Percentiles rank a stretch among this genome's conserved stretches.
Evolutionary conservation across 2,113 vertebrate genomes (phyloP).

Genomic region (Xerus inauris): DNA sequence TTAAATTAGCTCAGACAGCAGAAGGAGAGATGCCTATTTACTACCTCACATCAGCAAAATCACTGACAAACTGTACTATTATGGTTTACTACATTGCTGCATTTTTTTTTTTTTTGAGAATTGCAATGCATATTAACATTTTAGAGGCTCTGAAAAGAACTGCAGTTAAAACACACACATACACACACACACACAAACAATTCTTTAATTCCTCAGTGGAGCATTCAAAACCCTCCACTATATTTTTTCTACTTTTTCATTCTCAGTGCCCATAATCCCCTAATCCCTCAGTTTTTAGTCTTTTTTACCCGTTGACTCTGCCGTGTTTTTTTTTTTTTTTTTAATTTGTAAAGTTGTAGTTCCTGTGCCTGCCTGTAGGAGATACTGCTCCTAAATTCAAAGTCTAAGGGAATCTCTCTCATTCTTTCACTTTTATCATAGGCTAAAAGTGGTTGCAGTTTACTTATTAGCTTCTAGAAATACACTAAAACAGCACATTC

Average conservation of each 20-base stretch:
- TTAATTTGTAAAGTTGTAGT: not conserved
- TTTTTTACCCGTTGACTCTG: not conserved
- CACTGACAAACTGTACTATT: not conserved
- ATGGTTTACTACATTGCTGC: not conserved
- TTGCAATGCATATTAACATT: not conserved
- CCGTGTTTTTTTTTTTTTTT: not conserved
- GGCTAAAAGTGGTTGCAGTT: not conserved
- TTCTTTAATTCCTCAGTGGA: not conserved
- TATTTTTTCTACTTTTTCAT: not conserved
- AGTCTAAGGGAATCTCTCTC: not conserved
- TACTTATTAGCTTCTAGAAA: not conserved
- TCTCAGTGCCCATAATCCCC: not conserved
- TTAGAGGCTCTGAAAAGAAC: slow-evolving; percentile 18
- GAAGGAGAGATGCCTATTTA: not conserved
- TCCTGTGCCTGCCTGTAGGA: not conserved
- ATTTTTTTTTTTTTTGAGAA: not conserved
- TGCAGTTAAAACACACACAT: not conserved
- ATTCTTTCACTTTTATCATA: not conserved
- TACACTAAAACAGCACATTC: not conserved
- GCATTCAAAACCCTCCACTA: not conserved
- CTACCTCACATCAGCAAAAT: not conserved
- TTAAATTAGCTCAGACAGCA: not conserved
- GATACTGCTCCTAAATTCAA: not conserved
- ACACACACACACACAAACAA: not conserved
- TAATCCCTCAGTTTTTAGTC: not conserved